A percentile compares a stretch with the other conserved stretches of the same genome.
These are phyloP conservation scores for Isurus oxyrinchus DNA, from an alignment of 2,113 vertebrate species.

Conservation along the genomic window DNA sequence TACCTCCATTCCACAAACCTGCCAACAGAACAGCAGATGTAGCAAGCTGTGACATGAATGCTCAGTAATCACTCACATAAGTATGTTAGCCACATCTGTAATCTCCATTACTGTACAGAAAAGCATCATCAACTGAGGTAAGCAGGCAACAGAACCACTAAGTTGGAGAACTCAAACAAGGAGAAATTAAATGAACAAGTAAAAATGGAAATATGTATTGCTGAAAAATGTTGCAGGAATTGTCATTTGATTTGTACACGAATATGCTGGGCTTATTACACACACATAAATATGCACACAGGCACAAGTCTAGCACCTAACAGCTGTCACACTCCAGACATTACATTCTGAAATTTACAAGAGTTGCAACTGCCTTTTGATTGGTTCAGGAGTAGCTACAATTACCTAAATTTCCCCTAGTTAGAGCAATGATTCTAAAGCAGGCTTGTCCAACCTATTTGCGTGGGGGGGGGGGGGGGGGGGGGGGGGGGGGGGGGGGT, in stretches of 20 bases:
- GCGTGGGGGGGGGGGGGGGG: too few species aligned
- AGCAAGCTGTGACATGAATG: neutral
- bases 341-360: neutral
- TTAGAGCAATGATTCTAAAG: neutral
- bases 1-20: slow-evolving; percentile 72
- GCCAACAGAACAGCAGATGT: slow-evolving; percentile 35
- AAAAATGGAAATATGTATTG: neutral
- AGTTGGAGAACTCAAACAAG: neutral
- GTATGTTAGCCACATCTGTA: neutral
- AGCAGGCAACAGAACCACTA: neutral
- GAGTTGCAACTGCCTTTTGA: neutral
- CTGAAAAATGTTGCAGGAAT: neutral
- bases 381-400: neutral
- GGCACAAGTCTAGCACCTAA: neutral
- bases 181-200: neutral
- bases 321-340: neutral
- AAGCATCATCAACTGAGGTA: neutral
- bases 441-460: too few species aligned
- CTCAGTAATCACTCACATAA: neutral
- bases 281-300: neutral
- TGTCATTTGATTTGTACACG: neutral
- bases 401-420: neutral
- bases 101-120: neutral
- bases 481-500: too few species aligned
- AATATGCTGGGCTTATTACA: neutral